Evolutionary conservation across 2,888 invertebrate genomes (phyloP).

Genomic region (Melikaiella ostensackeni): DNA sequence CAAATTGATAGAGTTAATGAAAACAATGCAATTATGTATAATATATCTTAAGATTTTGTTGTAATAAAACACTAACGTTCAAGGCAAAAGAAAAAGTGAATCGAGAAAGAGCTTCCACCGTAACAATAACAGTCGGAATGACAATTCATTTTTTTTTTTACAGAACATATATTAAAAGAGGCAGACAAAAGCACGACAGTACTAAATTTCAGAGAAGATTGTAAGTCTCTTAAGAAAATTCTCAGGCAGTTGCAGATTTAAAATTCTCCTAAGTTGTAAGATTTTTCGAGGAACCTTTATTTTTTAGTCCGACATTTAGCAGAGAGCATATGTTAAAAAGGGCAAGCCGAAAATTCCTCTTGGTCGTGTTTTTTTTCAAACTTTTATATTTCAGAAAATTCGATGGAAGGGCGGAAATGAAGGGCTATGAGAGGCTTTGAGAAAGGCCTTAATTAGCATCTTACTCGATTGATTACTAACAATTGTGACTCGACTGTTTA

Average conservation of each 20-base stretch:
- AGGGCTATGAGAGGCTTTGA: neutral
- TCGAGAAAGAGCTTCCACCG: neutral
- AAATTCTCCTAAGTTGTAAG: neutral
- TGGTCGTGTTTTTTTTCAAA: conserved; percentile 41
- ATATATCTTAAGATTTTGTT: neutral
- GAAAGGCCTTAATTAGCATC: conserved; percentile 5
- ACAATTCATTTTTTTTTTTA: neutral
- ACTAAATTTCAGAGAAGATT: too few species aligned
- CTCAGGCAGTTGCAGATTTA: neutral
- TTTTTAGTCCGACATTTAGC: neutral
- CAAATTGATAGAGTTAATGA: neutral
- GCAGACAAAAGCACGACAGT: neutral
- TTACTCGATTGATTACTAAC: conserved; percentile 47
- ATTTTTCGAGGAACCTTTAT: neutral
- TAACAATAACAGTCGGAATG: neutral
- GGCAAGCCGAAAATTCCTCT: conserved; percentile 20
- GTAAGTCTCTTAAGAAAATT: neutral
- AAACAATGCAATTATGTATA: neutral
- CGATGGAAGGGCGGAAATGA: conserved; percentile 33
- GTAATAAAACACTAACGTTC: conserved; percentile 7
- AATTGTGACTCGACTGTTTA: conserved; percentile 73
- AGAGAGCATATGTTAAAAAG: neutral
- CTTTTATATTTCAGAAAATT: conserved; percentile 41
- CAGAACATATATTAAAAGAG: neutral
- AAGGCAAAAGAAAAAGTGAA: neutral